Conservation (phyloP, 2,888 invertebrate genomes). For the Uloborus plumipes region DNA sequence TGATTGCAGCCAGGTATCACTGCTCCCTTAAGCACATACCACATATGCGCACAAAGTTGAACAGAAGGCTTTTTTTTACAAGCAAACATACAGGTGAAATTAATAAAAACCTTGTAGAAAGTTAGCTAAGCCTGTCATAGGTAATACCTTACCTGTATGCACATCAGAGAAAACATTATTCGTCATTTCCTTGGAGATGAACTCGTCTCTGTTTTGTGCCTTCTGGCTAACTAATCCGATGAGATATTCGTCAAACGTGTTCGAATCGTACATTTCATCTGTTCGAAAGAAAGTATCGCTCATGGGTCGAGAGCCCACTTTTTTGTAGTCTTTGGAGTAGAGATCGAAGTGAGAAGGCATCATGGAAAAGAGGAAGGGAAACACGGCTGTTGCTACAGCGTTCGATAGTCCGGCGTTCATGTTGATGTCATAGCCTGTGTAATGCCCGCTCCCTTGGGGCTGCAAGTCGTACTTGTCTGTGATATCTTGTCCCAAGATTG, state of each 20-base stretch:
- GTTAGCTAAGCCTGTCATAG: no score
- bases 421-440: slow-evolving; percentile 85
- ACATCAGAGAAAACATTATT: slow-evolving; percentile 71
- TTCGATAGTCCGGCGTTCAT: slow-evolving; percentile 84
- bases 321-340: slow-evolving; percentile 65
- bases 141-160: slow-evolving; percentile 36
- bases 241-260: slow-evolving; percentile 74
- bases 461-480: slow-evolving; percentile 73
- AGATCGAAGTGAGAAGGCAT: slow-evolving; percentile 67
- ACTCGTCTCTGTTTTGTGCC: slow-evolving; percentile 68
- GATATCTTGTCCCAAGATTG: slow-evolving; percentile 79
- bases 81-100: no score
- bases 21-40: no score
- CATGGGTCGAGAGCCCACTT: slow-evolving; percentile 66
- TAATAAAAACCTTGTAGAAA: no score
- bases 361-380: slow-evolving; percentile 78
- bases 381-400: slow-evolving; percentile 82
- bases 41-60: no score
- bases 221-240: slow-evolving; percentile 72
- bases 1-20: no score
- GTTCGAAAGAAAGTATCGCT: slow-evolving; percentile 74
- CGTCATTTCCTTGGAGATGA: slow-evolving; percentile 73
- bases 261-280: slow-evolving; percentile 74
- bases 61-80: no score
- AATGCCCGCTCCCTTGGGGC: slow-evolving; percentile 80